Evolutionary conservation across 2,113 vertebrate species (phyloP).

Genomic region (Mormyrus lacerda): DNA sequence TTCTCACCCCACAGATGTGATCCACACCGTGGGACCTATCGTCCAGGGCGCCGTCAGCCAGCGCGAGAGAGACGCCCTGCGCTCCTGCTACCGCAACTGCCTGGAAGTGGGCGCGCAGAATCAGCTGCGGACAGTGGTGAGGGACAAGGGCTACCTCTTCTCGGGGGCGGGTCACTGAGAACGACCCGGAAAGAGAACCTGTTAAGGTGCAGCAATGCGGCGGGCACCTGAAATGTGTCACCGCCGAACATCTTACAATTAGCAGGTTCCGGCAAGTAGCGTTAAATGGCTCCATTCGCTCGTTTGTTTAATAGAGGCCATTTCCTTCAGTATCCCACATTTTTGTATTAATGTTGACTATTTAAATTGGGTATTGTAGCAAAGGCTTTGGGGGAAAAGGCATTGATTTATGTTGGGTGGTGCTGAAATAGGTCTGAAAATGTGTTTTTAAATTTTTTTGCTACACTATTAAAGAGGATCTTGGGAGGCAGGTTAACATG

Average conservation of each 20-base stretch:
- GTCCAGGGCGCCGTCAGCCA: conserved; percentile 52
- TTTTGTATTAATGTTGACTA: background rate
- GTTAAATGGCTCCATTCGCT: background rate
- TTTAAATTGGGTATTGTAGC: background rate
- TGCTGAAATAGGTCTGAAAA: background rate
- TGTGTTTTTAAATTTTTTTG: background rate
- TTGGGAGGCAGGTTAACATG: background rate
- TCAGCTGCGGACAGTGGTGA: conserved; percentile 66
- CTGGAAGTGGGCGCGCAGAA: conserved; percentile 55
- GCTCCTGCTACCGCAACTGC: conserved; percentile 72
- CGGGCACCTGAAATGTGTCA: background rate
- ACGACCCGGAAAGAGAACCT: background rate
- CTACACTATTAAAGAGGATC: background rate
- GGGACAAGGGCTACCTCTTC: conserved; percentile 24
- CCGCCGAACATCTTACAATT: background rate
- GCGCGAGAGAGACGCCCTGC: conserved; percentile 54
- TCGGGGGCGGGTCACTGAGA: background rate
- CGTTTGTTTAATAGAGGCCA: background rate
- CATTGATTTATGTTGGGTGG: background rate
- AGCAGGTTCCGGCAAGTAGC: background rate
- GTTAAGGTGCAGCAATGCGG: background rate
- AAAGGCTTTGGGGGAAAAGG: background rate
- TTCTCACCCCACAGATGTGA: conserved; percentile 61
- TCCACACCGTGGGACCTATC: conserved; percentile 82
- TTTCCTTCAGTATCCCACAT: background rate